Base-by-base conservation (phyloP, 2,888 invertebrate genomes). In the Limnephilus lunatus region DNA sequence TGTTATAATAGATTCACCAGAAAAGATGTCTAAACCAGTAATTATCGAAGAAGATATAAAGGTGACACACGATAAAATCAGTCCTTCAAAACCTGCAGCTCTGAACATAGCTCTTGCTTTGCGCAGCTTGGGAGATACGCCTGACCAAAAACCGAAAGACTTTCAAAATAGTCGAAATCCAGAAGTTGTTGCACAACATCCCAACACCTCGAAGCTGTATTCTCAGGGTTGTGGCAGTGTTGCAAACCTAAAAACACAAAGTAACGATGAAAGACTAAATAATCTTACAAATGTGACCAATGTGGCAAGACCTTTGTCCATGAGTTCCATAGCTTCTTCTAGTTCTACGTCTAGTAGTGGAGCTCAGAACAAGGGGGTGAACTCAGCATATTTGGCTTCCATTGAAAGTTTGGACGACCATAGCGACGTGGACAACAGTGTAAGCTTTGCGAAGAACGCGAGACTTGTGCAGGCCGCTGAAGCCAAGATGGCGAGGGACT, bases 361-460 rank as follows among this genome's bases (percentile, higher is more conserved):
- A 90, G 97, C 97, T 83, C 97, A 97, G 94, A 97, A 97, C 94
- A 97, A 96, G 94, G 97, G 97, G 94, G 96, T 97, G 94, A 97
- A 97, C 94, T 97, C 97, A 82, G 98, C 98, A 30, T 98, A 98
- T 95, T 96, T 98, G 94, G 98, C 98, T 91, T 98, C 98, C 80
- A 98, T 98, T 90, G 99, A 98, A 95, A 98, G 98, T 94, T 96
- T 98, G 94, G 98, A 98, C 92, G 98, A 98, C 94, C 97, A 98
- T 94, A 98, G 98, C 94, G 98, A 97, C 94, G 97, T 96, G 44
- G 97, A 97, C 94, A 96, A 92, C 95, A 95, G 94, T 95, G 95
- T 95, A 95, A 96, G 94, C 95, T 95, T 94, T 92, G 90, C 89
- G 25, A 93, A 91, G 90, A 93, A 86, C 53, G n/a, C 92, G 4